A percentile compares a stretch with the other conserved stretches of the same genome.
These are phyloP conservation scores for Machimus rusticus DNA, from an alignment of 2,888 invertebrate genomes.

Conservation along the genomic window DNA sequence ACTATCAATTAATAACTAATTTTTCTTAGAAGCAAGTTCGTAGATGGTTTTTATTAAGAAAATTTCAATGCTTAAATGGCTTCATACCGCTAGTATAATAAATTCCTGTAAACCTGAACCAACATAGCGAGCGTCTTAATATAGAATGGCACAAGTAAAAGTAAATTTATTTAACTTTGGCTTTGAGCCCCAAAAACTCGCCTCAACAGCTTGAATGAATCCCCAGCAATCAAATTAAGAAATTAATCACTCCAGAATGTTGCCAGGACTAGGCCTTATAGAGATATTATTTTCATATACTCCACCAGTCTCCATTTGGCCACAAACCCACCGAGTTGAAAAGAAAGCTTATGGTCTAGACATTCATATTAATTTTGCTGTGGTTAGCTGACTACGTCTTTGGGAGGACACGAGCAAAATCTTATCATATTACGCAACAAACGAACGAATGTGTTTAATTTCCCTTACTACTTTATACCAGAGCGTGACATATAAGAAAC, in stretches of 20 bases:
- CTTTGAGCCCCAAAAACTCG: neutral
- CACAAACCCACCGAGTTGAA: neutral
- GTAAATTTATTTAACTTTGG: neutral
- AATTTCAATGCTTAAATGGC: too few relatives aligned
- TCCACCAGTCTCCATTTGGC: neutral
- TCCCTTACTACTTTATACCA: neutral
- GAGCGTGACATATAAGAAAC: neutral
- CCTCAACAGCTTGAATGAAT: neutral
- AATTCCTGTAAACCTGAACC: neutral
- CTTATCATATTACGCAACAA: neutral
- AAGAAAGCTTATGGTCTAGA: neutral
- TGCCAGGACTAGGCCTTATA: neutral
- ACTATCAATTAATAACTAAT: too few relatives aligned
- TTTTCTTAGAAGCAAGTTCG: too few relatives aligned
- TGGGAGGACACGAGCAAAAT: neutral
- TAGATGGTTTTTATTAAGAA: too few relatives aligned
- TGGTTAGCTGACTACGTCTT: neutral
- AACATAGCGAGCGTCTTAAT: neutral
- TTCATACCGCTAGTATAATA: neutral
- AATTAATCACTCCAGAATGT: neutral
- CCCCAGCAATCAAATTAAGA: neutral
- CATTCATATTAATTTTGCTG: neutral
- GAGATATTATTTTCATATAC: neutral
- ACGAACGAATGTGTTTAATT: neutral
- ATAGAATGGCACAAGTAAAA: neutral